A percentile compares a stretch with the other conserved stretches of the same genome.
These are phyloP conservation scores for Pygocentrus nattereri DNA, from an alignment of 2,797 vertebrate species.

Conservation along the genomic window DNA sequence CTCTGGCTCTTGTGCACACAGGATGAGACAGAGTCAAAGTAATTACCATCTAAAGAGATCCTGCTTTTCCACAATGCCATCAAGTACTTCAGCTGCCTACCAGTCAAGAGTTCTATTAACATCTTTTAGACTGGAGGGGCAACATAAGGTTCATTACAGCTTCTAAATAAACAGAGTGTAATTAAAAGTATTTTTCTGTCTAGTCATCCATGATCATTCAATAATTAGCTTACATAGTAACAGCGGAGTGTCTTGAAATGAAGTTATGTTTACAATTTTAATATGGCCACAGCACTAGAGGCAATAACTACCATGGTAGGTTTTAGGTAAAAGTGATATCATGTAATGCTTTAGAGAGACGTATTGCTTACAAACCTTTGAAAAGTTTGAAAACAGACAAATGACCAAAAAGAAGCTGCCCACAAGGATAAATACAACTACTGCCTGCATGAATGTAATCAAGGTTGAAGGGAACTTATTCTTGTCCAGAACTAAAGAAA, in stretches of 20 bases:
- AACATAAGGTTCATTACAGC: slow-evolving; percentile 45
- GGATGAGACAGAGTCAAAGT: slow-evolving; percentile 53
- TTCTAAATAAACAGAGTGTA: slow-evolving; percentile 46
- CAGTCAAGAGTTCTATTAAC: slow-evolving; percentile 47
- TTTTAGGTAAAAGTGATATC: background rate
- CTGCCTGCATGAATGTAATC: background rate
- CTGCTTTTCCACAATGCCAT: slow-evolving; percentile 41
- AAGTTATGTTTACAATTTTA: background rate
- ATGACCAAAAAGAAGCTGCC: background rate
- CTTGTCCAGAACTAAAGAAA: background rate
- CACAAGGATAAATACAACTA: too few species aligned
- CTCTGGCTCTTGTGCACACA: slow-evolving; percentile 49
- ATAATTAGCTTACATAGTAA: slow-evolving; percentile 34
- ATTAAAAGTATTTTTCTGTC: slow-evolving; percentile 49
- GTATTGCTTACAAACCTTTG: background rate
- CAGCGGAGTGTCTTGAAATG: slow-evolving; percentile 25
- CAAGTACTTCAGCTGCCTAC: slow-evolving; percentile 41
- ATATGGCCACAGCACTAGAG: background rate
- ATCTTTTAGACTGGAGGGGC: slow-evolving; percentile 46
- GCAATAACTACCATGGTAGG: background rate
- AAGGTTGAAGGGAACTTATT: background rate
- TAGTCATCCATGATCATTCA: slow-evolving; percentile 51
- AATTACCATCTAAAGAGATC: slow-evolving; percentile 65
- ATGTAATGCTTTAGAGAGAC: background rate
- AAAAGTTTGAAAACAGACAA: background rate